A percentile compares a stretch with the other conserved stretches of the same genome.
Conservation (phyloP, 2,888 invertebrate genomes). For the Omphaloscelis lunosa region DNA sequence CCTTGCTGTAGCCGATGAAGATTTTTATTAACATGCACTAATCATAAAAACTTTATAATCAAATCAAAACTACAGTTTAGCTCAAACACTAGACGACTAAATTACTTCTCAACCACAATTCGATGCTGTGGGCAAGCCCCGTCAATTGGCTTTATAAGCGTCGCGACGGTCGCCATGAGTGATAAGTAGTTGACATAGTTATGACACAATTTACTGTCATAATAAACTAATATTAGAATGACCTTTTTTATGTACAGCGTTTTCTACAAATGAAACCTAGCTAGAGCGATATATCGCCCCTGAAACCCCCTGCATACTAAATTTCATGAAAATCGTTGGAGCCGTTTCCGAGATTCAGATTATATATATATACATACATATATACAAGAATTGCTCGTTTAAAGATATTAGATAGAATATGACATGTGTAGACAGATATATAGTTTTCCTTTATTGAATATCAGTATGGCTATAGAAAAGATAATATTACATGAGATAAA, state of each 20-base stretch:
- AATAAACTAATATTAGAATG: too few species aligned
- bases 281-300: too few species aligned
- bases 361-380: too few species aligned
- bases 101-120: conserved; percentile 23
- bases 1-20: too few species aligned
- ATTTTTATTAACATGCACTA: not conserved
- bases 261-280: too few species aligned
- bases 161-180: conserved; percentile 29
- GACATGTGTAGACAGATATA: not conserved
- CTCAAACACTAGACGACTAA: not conserved
- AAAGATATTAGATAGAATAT: too few species aligned
- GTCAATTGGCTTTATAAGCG: conserved; percentile 42
- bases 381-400: too few species aligned
- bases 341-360: too few species aligned
- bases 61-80: not conserved
- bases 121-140: conserved; percentile 23
- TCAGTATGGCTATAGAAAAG: not conserved
- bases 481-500: not conserved
- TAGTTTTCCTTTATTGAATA: not conserved
- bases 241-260: too few species aligned
- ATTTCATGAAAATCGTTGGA: too few species aligned
- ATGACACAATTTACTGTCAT: conserved; percentile 27
- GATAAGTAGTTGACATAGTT: conserved; percentile 39
- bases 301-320: too few species aligned
- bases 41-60: too few species aligned